Conservation (phyloP, 1,140 invertebrate genomes). For the Meloidogyne exigua region DNA sequence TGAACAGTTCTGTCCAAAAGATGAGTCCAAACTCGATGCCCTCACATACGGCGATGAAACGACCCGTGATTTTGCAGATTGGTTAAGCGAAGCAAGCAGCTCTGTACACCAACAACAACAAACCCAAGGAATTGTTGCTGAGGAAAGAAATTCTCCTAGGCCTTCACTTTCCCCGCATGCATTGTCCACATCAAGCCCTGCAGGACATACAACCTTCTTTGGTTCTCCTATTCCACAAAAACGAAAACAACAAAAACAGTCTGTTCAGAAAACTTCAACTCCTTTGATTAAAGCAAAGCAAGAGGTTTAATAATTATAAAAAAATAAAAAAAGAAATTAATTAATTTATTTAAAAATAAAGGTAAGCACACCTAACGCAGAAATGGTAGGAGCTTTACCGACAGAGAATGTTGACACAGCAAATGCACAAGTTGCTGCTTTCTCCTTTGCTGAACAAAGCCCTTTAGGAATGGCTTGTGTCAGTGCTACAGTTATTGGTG, state of each 20-base stretch:
- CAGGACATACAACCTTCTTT: slow-evolving; percentile 20
- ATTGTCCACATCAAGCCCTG: slow-evolving; percentile 19
- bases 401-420: slow-evolving; percentile 74
- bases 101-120: slow-evolving; percentile 20
- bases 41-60: slow-evolving; percentile 11
- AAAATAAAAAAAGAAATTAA: neutral
- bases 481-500: slow-evolving; percentile 18
- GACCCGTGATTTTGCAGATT: slow-evolving; percentile 20
- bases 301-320: neutral
- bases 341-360: neutral
- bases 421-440: slow-evolving; percentile 78
- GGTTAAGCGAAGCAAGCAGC: slow-evolving; percentile 24
- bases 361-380: slow-evolving; percentile 65
- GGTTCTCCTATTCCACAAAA: slow-evolving; percentile 13
- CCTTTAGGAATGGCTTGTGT: slow-evolving; percentile 20
- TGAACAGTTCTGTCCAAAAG: slow-evolving; percentile 68
- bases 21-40: slow-evolving; percentile 45
- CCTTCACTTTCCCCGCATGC: slow-evolving; percentile 18
- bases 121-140: neutral
- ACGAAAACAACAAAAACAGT: slow-evolving; percentile 8
- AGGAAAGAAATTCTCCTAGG: neutral
- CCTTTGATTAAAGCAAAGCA: slow-evolving; percentile 15
- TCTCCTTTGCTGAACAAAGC: slow-evolving; percentile 69
- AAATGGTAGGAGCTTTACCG: slow-evolving; percentile 78
- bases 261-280: neutral